Percentiles rank a stretch among this genome's conserved stretches.
phyloP scores from a whole-genome alignment of 2,797 vertebrate genomes.

The Strix occidentalis region DNA sequence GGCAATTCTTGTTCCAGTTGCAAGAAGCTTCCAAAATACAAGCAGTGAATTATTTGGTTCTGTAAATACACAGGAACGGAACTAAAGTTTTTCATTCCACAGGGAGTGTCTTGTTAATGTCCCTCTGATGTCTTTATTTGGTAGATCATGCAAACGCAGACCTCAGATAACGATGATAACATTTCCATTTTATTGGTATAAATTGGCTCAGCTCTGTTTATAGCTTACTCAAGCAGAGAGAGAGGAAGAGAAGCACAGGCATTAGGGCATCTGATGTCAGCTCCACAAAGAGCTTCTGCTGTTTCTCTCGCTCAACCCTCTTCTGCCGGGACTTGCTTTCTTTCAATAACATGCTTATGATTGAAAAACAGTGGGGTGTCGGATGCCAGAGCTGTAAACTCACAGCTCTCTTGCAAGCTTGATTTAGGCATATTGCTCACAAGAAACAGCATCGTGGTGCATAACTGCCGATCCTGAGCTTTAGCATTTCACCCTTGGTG shows the following conservation, averaged over 20 bases:
- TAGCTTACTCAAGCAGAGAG: neutral
- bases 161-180: neutral
- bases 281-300: neutral
- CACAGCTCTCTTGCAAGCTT: neutral
- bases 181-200: neutral
- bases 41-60: neutral
- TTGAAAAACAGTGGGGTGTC: neutral
- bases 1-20: neutral
- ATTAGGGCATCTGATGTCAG: neutral
- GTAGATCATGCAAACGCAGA: neutral
- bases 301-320: neutral
- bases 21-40: neutral
- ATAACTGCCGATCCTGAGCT: neutral
- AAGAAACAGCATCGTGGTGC: neutral
- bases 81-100: neutral
- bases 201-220: neutral
- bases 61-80: neutral
- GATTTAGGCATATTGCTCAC: neutral
- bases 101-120: neutral
- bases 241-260: neutral
- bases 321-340: neutral
- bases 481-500: neutral
- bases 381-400: neutral
- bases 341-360: neutral
- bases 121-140: neutral